Evolutionary conservation across 2,113 vertebrate species (phyloP), one percentile per base, ranked within the genome.

Genomic region (Zingel zingel): DNA sequence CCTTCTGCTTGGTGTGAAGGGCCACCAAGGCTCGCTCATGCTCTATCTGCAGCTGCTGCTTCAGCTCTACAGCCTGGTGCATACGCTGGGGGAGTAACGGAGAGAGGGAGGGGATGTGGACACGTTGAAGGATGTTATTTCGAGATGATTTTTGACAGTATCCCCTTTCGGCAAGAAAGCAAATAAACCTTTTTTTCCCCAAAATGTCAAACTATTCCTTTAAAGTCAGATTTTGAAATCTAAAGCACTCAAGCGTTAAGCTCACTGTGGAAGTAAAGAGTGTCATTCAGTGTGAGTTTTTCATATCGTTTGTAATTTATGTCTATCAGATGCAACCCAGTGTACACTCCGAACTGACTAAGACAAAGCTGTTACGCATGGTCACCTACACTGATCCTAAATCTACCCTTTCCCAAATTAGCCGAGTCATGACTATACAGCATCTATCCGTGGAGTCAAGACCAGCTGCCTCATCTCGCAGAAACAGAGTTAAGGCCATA

Each of bases 1-100:
- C 96, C 96, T 96, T 97, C 97, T 98, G 97, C 92, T 97, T 98
- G 93, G 95, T 95, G 82, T 93, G 96, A 94, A 98, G 96, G 48
- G 95, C 94, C 76, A 94, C 97, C 97, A 98, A 95, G 90, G 96
- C 96, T 90, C 97, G 96, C 88, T 97, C 97, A 98, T 99, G 97
- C 97, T 99, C 97, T 91, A 94, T 78, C 86, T 98, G 96, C 94
- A 98, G 94, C 93, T 97, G 97, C 95, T 97, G 97, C 96, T 96
- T 96, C 91, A 96, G 95, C 48, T 97, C 96, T 15, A 97, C 96
- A 88, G 97, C 95, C 94, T 97, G 95, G 74, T 96, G 96, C 97
- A 98, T 97, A 93, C 96, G 96, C 97, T 98, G 92, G 2, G 27
- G 23, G 57, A 59, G 43, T 77, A 36, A 77, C 45, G 82, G 43